Evolutionary conservation across 1,140 invertebrate genomes (phyloP).

Genomic region (Nylanderia fulva): DNA sequence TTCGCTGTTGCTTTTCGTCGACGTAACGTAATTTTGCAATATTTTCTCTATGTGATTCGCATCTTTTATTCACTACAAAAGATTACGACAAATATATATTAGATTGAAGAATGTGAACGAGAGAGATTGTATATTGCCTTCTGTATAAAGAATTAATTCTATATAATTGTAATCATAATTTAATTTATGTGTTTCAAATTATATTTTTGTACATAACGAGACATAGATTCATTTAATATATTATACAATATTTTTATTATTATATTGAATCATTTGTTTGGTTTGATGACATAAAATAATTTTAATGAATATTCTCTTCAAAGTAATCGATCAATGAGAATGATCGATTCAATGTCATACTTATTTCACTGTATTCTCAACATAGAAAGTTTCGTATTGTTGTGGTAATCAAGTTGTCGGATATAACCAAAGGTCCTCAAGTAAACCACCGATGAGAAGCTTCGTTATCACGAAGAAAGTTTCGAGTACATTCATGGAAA

Average conservation of each 20-base stretch:
- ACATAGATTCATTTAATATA: neutral
- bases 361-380: conserved; percentile 20
- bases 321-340: conserved; percentile 32
- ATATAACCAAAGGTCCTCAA: conserved; percentile 13
- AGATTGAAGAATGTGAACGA: neutral
- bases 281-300: conserved; percentile 14
- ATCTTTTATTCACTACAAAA: neutral
- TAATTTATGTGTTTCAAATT: neutral
- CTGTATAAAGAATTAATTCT: neutral
- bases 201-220: neutral
- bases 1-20: neutral
- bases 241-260: too few relatives aligned
- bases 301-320: neutral
- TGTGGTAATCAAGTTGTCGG: conserved; percentile 55
- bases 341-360: neutral
- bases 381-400: conserved; percentile 58
- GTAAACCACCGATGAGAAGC: conserved; percentile 17
- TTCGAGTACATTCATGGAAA: conserved; percentile 4
- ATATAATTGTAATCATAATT: neutral
- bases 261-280: neutral
- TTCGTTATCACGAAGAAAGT: neutral
- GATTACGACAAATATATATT: neutral
- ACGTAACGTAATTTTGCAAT: neutral
- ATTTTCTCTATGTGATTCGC: too few relatives aligned
- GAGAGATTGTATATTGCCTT: neutral